A percentile compares a stretch with the other conserved stretches of the same genome.
Conservation (phyloP, 92 coral and sea anemone genomes). For the Siderastrea radians region DNA sequence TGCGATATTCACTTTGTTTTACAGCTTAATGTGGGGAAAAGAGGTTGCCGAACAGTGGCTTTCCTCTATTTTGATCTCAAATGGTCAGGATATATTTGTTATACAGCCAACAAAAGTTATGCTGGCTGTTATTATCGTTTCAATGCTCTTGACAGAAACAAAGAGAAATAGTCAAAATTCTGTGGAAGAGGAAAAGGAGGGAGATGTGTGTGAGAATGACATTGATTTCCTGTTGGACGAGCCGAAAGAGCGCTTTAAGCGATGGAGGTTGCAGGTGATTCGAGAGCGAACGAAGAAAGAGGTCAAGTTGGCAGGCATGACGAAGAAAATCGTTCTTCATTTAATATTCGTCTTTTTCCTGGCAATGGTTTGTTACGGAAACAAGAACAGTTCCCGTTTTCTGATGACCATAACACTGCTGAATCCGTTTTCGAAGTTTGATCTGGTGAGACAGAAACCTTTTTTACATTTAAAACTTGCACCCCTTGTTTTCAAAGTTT, state of each 20-base stretch:
- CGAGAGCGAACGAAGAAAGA: conserved; percentile 35
- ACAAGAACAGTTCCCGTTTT: conserved; percentile 19
- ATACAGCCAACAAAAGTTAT: conserved; percentile 73
- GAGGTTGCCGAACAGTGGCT: conserved; percentile 76
- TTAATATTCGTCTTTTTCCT: conserved; percentile 20
- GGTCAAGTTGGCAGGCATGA: not conserved
- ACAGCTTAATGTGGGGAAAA: conserved; percentile 79
- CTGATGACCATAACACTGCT: conserved; percentile 31
- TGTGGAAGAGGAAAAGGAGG: not conserved
- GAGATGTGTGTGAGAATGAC: not conserved
- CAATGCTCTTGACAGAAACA: conserved; percentile 21
- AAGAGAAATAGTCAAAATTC: not conserved
- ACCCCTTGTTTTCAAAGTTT: too few species aligned
- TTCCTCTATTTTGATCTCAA: conserved; percentile 66
- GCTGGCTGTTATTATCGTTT: conserved; percentile 50
- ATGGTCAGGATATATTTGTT: conserved; percentile 64
- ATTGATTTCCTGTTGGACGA: conserved; percentile 13
- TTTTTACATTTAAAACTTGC: not conserved
- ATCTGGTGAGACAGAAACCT: conserved; percentile 3
- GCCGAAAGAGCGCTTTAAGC: conserved; percentile 44
- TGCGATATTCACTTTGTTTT: conserved; percentile 74
- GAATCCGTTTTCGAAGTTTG: conserved; percentile 16
- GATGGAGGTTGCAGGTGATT: not conserved
- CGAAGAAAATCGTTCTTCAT: conserved; percentile 9
- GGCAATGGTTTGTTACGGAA: conserved; percentile 37